These are phyloP conservation scores for Picathartes gymnocephalus DNA, from an alignment of 2,113 vertebrate species.

Conservation along the genomic window DNA sequence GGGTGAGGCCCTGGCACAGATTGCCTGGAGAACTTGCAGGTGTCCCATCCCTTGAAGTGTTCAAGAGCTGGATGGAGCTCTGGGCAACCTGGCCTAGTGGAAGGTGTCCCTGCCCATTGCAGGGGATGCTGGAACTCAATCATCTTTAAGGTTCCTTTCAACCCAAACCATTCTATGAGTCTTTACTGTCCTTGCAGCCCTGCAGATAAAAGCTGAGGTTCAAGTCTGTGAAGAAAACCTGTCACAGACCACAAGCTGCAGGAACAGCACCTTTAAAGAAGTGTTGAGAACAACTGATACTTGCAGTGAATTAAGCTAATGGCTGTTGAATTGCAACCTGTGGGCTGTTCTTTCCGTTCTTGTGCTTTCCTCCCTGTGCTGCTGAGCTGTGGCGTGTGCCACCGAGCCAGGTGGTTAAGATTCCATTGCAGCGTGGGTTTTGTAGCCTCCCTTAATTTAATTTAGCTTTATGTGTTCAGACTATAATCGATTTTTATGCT, in stretches of 20 bases:
- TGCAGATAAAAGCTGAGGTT: background rate
- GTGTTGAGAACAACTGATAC: background rate
- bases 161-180: background rate
- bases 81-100: background rate
- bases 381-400: background rate
- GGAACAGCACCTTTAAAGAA: background rate
- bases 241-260: background rate
- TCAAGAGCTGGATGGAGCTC: background rate
- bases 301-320: background rate
- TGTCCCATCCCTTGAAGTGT: background rate
- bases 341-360: background rate
- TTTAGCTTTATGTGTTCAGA: conserved; percentile 47
- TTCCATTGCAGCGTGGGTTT: background rate
- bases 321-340: background rate
- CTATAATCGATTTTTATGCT: conserved; percentile 58
- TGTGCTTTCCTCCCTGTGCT: rapidly evolving
- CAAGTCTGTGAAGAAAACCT: background rate
- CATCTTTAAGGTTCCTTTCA: background rate
- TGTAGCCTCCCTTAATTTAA: conserved; percentile 42
- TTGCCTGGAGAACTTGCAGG: background rate
- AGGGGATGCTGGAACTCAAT: background rate
- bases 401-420: background rate
- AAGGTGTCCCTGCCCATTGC: background rate
- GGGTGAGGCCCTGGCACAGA: background rate
- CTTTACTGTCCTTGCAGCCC: background rate